Evolutionary conservation across 1,140 invertebrate genomes (phyloP), one percentile per base, ranked within the genome.

Genomic region (Sarcophaga peregrina): DNA sequence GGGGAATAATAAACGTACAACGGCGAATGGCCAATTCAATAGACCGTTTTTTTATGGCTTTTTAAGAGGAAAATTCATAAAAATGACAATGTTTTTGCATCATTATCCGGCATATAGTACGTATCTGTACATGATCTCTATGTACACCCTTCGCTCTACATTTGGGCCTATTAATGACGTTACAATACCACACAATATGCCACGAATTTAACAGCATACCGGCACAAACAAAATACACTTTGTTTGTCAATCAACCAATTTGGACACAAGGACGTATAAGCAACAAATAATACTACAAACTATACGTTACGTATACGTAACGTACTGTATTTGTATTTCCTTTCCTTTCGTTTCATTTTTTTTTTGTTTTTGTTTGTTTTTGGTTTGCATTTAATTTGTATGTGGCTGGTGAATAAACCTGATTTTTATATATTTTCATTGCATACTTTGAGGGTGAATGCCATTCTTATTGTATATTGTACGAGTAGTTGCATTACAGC

Each of bases 191-290:
- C 25, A 37, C 25, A 37, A 37, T 37, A 72, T 9, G n/a, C 68
- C 62, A n/a, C 9, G 45, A 17, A 8, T 47, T 45, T n/a, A 45
- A 62, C 80, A 81, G 37, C 46, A 81, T 17, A 45, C 17, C 45
- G 47, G n/a, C 58, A 4, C 54, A 9, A 13, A 15, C 20, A 0
- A 37, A 50, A 6, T 25, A 37, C n/a, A 74, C 8, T 37, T 72
- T 62, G 54, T 82, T 72, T 20, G 17, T 68, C 62, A 68, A 68
- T 68, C n/a, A 20, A 68, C 17, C 62, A 68, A 68, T 68, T 68
- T 68, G 62, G 45, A 75, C 25, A 11, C 5, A 37, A 74, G 13
- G 17, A 20, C 13, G 45, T 74, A 17, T 37, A 74, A 17, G 25
- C 25, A 74, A 73, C 25, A 37, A 37, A 37, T 4, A 37, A 37